phyloP scores from a whole-genome alignment of 2,797 vertebrate genomes.

The Monodelphis domestica region DNA sequence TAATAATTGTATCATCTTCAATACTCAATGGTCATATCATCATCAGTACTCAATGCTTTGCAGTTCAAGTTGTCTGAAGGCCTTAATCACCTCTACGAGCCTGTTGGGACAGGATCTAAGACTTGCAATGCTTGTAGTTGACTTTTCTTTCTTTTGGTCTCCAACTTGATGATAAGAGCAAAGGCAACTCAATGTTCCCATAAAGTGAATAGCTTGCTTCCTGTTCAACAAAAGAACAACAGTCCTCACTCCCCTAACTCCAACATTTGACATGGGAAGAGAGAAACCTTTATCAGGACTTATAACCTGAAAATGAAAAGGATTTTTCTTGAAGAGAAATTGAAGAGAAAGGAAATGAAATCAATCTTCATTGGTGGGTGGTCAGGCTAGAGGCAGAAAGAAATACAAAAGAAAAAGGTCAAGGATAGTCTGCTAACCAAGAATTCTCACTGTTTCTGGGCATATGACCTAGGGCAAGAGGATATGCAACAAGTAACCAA shows the following conservation, averaged over 20 bases:
- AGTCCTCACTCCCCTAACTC: not conserved
- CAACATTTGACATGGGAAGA: not conserved
- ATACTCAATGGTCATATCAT: conserved; percentile 59
- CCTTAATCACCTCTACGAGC: conserved; percentile 67
- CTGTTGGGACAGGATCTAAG: conserved; percentile 21
- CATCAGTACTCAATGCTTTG: conserved; percentile 51
- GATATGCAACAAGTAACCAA: not conserved
- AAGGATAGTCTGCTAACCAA: not conserved
- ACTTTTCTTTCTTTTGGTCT: conserved; percentile 32
- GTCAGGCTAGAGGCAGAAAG: not conserved
- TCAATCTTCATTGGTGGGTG: not conserved
- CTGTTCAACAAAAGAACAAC: not conserved
- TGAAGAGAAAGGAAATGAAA: not conserved
- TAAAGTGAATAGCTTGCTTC: not conserved
- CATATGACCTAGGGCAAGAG: not conserved
- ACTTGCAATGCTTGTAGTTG: not conserved
- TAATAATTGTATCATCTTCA: conserved; percentile 69
- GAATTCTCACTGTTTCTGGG: not conserved
- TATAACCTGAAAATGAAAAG: not conserved
- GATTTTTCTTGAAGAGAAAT: not conserved
- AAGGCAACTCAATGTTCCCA: not conserved
- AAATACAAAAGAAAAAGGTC: not conserved
- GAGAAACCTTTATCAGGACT: not conserved
- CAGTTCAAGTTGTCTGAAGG: conserved; percentile 74
- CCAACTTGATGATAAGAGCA: not conserved